Percentiles rank a stretch among this genome's conserved stretches.
These are phyloP conservation scores for Anastatus disparis DNA, from an alignment of 1,140 invertebrate genomes.

Conservation along the genomic window DNA sequence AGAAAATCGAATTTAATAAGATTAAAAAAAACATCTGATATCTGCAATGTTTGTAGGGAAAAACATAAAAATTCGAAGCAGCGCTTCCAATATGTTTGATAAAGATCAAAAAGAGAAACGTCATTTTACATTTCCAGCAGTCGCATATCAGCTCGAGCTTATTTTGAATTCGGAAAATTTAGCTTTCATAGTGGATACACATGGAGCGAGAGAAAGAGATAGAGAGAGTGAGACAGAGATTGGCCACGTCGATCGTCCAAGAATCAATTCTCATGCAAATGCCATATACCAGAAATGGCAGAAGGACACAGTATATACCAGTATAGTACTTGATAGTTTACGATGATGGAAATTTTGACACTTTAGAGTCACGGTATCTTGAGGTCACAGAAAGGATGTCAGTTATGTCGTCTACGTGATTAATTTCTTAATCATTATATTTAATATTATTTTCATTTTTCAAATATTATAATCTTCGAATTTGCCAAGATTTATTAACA, in stretches of 20 bases:
- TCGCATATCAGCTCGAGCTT: not conserved
- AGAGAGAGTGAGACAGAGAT: no score
- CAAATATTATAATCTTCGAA: no score
- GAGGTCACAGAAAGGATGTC: no score
- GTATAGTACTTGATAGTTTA: not conserved
- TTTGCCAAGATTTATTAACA: no score
- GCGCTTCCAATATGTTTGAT: not conserved
- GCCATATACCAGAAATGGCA: not conserved
- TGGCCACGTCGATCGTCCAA: not conserved
- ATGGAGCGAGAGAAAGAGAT: no score
- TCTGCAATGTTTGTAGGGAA: no score
- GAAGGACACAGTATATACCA: no score
- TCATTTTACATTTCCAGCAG: not conserved
- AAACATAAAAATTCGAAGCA: not conserved
- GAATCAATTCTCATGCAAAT: constrained; percentile 37
- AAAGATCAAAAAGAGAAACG: not conserved
- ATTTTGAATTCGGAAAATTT: constrained; percentile 7
- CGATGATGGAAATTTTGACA: not conserved
- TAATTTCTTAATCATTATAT: no score
- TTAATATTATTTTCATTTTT: no score
- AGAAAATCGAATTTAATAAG: no score
- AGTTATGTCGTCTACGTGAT: no score
- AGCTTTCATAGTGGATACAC: not conserved
- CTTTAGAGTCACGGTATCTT: not conserved
- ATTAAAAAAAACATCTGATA: no score